Percentiles rank a stretch among this genome's conserved stretches.
Evolutionary conservation across 2,888 invertebrate species (phyloP).

Genomic region (Synanthedon myopaeformis): DNA sequence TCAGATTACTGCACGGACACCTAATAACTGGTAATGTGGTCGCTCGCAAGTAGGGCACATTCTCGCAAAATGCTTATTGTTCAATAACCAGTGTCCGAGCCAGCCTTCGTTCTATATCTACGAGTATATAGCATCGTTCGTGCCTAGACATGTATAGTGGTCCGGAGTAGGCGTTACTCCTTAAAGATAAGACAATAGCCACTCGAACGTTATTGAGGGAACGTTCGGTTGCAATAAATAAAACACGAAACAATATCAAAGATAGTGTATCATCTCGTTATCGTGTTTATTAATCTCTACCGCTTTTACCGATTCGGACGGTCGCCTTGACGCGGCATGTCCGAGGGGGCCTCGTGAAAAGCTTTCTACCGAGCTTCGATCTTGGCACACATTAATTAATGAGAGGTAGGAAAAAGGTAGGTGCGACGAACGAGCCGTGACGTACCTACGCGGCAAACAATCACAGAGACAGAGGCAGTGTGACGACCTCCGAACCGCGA

Average conservation of each 20-base stretch:
- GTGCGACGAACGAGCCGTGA: conserved; percentile 21
- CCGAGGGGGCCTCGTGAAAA: conserved; percentile 15
- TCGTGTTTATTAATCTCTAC: conserved; percentile 36
- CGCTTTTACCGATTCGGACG: conserved; percentile 27
- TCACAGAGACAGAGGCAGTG: too few species aligned
- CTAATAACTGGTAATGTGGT: background rate
- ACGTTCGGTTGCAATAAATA: conserved; percentile 31
- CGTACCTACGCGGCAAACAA: too few species aligned
- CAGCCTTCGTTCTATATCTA: background rate
- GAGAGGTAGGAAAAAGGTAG: conserved; percentile 28
- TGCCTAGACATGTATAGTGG: background rate
- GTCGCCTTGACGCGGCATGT: conserved; percentile 13
- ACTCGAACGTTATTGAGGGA: conserved; percentile 34
- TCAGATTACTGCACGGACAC: background rate
- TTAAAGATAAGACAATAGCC: conserved; percentile 45
- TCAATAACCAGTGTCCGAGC: conserved; percentile 2
- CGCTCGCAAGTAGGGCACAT: conserved; percentile 3
- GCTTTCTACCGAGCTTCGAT: conserved; percentile 40
- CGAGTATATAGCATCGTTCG: background rate
- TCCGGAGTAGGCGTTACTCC: conserved; percentile 15
- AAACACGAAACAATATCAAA: conserved; percentile 36
- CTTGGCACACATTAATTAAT: conserved; percentile 34
- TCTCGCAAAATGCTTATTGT: conserved; percentile 18
- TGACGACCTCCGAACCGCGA: conserved; percentile 58
- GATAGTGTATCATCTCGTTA: conserved; percentile 49